Base-by-base conservation (phyloP, 2,113 vertebrate species). In the Phodopus roborovskii region DNA sequence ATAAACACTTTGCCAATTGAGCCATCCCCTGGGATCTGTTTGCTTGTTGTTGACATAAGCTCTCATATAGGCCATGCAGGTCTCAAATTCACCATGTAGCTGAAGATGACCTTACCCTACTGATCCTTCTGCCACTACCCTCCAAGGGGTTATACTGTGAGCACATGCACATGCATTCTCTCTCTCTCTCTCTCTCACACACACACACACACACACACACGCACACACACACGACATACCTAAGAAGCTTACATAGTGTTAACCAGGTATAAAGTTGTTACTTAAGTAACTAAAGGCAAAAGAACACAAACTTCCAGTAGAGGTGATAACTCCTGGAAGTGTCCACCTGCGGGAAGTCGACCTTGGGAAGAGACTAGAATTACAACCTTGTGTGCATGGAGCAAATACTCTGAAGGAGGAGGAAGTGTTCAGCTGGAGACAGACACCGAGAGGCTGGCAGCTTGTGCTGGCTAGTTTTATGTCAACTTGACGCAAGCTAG, bases 291-390 rank as follows among this genome's bases (percentile, higher is more conserved):
- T 74, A 48, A 66, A 92, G 56, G 66, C 45, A 68, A 36, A 87
- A 83, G 62, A 48, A 94, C 62, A 42, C 11, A 5, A 28, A 66
- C 30, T 68, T 74, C 74, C 50, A 20, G 82, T 8, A 19, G n/a
- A 77, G 62, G 39, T 53, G 39, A 26, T 62, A 28, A 50, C 30
- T 56, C 62, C 70, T 84, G 64, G 48, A 53, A 93, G n/a, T 7
- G 15, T 12, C 30, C n/a, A 26, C 4, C 50, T 6, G 0, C 0
- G 13, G 89, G n/a, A 3, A 24, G 15, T 4, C 3, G 11, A 81
- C 24, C 1, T 2, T 53, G 4, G 36, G 39, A 78, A 15, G 12
- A 60, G 53, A 53, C 39, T 5, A 81, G 39, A 91, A 53, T 24
- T 7, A 58, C 22, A 45, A 71, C n/a, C n/a, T n/a, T n/a, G n/a